Evolutionary conservation across 2,113 vertebrate species (phyloP).

Genomic region (Sisor rabdophorus): DNA sequence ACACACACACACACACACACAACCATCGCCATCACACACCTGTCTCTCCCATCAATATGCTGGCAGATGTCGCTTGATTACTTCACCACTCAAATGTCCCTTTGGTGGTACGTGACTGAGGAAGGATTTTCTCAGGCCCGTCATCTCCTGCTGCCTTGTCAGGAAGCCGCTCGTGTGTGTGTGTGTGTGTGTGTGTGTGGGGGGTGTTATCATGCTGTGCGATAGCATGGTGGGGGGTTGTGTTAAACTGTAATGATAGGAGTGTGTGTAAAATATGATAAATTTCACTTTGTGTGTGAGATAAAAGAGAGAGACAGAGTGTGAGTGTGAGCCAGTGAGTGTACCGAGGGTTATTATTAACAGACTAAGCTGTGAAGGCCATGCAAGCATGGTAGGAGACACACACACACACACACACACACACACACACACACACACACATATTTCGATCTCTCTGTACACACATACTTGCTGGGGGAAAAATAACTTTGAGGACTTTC

Average conservation of each 20-base stretch:
- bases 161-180: background rate
- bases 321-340: slow-evolving; percentile 11
- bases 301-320: too few relatives aligned
- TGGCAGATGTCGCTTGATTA: slow-evolving; percentile 44
- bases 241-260: slow-evolving; percentile 1
- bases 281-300: background rate
- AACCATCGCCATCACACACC: slow-evolving; percentile 18
- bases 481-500: background rate
- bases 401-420: too few relatives aligned
- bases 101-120: slow-evolving; percentile 1
- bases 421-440: too few relatives aligned
- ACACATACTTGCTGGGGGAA: background rate
- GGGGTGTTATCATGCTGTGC: too few relatives aligned
- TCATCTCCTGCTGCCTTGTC: slow-evolving; percentile 17
- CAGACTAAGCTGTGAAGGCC: slow-evolving; percentile 25
- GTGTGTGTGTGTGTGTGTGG: background rate
- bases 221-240: background rate
- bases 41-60: slow-evolving; percentile 37
- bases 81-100: slow-evolving; percentile 29
- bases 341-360: slow-evolving; percentile 31
- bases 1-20: slow-evolving; percentile 1
- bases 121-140: slow-evolving; percentile 8
- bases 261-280: slow-evolving; percentile 11
- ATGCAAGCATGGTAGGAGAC: slow-evolving; percentile 7
- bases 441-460: background rate